Base-by-base conservation (phyloP, 1,140 invertebrate species). In the Drosophila micromelanica region DNA sequence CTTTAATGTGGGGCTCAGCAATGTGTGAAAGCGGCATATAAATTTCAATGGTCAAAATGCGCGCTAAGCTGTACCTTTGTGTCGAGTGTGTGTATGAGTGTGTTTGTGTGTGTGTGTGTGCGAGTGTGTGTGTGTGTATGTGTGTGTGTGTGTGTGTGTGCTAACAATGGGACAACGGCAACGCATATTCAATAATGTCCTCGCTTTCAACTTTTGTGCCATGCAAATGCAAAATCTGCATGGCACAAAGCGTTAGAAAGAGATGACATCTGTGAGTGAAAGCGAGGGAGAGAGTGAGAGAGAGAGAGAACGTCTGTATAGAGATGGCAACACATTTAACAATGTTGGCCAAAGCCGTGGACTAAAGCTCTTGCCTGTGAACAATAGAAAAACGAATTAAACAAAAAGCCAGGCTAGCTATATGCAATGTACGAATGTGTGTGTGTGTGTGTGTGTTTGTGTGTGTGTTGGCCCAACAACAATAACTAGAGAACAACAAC, bases 381-480 rank as follows among this genome's bases (percentile, higher is more conserved):
- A 87, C 84, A 87, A 87, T 89, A 87, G 82, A 82, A 87, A 79
- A 87, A 74, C 82, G 84, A 87, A 87, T 87, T 89, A 87, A 87
- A 87, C 82, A 87, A 79, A 86, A 87, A 87, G 82, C 68, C 84
- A 87, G 70, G 46, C 78, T 42, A 60, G n/a, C 62, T 46, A 42
- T 38, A 12, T 40, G 32, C 0, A 23, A 30, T 65, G 64, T 12
- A 27, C 27, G 12, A 2, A 12, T 56, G 37, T 56, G 17, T 55
- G 17, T 23, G 17, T 23, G 17, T 12, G 6, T 40, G 42, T 5
- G 72, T 32, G 55, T 40, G 42, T 5, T 67, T 32, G 55, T 42
- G 62, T 54, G 63, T 60, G 45, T 73, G 63, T 65, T 43, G 48
- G 13, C n/a, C 48, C 62, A 46, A 51, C 63, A 77, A 67, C 49